Evolutionary conservation across 2,797 vertebrate species (phyloP).

Genomic region (Knipowitschia caucasica): DNA sequence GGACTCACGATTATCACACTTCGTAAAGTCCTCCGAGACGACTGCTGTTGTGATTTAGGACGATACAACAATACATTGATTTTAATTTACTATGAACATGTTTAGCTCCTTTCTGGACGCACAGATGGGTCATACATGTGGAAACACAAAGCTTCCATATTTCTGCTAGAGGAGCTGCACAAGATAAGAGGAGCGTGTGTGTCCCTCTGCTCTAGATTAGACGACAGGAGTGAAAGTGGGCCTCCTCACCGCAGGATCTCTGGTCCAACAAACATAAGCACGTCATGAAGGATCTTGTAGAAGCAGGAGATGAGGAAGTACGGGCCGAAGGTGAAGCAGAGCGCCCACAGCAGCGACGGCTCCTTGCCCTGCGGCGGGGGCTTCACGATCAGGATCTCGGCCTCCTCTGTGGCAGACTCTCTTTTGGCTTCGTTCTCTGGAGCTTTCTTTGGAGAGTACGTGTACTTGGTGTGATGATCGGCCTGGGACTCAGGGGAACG

Average conservation of each 20-base stretch:
- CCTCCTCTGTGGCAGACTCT: conserved; percentile 77
- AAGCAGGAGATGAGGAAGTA: conserved; percentile 92
- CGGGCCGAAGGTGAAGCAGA: conserved; percentile 90
- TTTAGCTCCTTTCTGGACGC: too few species aligned
- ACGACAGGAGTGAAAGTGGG: background rate
- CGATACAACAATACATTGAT: too few species aligned
- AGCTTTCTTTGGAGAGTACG: conserved; percentile 75
- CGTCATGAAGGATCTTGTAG: conserved; percentile 89
- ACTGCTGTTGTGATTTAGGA: too few species aligned
- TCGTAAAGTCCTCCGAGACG: too few species aligned
- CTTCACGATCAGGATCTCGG: conserved; percentile 84
- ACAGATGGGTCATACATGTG: too few species aligned
- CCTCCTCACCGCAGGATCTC: conserved; percentile 86
- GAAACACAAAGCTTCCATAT: too few species aligned
- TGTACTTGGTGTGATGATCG: conserved; percentile 66
- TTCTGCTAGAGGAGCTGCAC: too few species aligned
- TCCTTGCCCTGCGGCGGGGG: conserved; percentile 66
- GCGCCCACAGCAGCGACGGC: conserved; percentile 86
- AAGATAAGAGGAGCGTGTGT: too few species aligned
- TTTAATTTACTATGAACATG: too few species aligned
- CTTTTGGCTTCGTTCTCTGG: conserved; percentile 55
- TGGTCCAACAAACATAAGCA: conserved; percentile 93
- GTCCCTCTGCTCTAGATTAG: too few species aligned
- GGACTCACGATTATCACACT: too few species aligned
- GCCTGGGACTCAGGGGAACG: conserved; percentile 46